Evolutionary conservation across 2,113 vertebrate species (phyloP).

Genomic region (Antennarius striatus): DNA sequence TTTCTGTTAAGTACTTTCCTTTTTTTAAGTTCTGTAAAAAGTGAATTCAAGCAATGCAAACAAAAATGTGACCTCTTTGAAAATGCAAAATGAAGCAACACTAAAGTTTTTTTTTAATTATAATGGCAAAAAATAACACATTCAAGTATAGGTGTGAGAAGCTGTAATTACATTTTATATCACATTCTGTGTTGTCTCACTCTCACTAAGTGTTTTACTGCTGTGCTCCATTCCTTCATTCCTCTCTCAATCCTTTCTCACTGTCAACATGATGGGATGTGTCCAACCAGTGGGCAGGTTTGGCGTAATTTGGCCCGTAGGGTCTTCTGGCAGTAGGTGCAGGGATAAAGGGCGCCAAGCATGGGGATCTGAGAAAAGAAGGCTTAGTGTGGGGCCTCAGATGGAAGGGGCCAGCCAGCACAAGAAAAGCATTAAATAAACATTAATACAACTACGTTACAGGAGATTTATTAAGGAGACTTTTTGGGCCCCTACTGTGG

Average conservation of each 20-base stretch:
- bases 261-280: conserved; percentile 59
- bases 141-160: conserved; percentile 2
- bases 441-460: conserved; percentile 84
- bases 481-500: conserved; percentile 73
- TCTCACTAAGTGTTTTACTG: conserved; percentile 8
- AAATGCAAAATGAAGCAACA: background rate
- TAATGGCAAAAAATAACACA: background rate
- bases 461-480: conserved; percentile 80
- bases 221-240: conserved; percentile 41
- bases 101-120: background rate
- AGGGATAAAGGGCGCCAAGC: conserved; percentile 67
- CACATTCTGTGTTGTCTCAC: background rate
- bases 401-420: conserved; percentile 68
- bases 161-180: conserved; percentile 1
- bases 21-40: too few relatives aligned
- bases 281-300: conserved; percentile 68
- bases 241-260: conserved; percentile 38
- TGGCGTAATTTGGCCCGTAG: conserved; percentile 71
- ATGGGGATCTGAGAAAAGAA: conserved; percentile 67
- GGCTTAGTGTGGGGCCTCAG: conserved; percentile 71
- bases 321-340: conserved; percentile 64
- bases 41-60: too few relatives aligned
- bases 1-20: too few relatives aligned
- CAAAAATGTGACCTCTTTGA: too few relatives aligned
- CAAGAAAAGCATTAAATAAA: conserved; percentile 82